Conservation (phyloP, 2,888 invertebrate species). For the Sesia bembeciformis region DNA sequence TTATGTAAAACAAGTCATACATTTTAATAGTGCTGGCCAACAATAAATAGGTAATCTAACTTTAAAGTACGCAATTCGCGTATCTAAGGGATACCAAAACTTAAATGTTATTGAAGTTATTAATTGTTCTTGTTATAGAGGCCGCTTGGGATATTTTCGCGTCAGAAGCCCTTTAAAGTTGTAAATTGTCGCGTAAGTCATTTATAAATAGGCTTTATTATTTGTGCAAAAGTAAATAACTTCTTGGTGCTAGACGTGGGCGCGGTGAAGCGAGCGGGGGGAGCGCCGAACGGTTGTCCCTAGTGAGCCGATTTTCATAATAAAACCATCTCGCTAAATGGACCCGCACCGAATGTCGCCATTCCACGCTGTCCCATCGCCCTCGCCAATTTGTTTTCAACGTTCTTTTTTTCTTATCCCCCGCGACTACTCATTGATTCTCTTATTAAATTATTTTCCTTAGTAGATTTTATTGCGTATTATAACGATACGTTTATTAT, state of each 20-base stretch:
- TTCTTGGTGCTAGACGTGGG: background rate
- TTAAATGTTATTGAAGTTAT: background rate
- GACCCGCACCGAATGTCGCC: slow-evolving; percentile 34
- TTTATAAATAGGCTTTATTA: slow-evolving; percentile 5
- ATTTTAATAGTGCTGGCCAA: background rate
- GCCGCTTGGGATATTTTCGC: background rate
- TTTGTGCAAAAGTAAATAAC: slow-evolving; percentile 6
- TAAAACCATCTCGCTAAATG: slow-evolving; percentile 56
- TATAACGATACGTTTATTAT: background rate
- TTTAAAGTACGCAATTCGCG: background rate
- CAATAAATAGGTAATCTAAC: background rate
- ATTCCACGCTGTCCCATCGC: slow-evolving; percentile 25
- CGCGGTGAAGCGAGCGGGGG: slow-evolving; percentile 8
- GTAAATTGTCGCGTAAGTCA: slow-evolving; percentile 4
- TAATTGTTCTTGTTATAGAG: background rate
- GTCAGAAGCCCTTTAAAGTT: slow-evolving; percentile 4
- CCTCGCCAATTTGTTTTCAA: slow-evolving; percentile 43
- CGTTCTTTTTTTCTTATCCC: slow-evolving; percentile 17
- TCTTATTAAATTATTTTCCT: slow-evolving; percentile 6
- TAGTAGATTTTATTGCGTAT: background rate
- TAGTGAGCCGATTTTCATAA: slow-evolving; percentile 51
- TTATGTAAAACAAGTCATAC: too few relatives aligned
- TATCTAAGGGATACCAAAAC: background rate
- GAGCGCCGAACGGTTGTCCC: slow-evolving; percentile 15
- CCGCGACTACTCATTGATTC: slow-evolving; percentile 31